Evolutionary conservation across 2,113 vertebrate species (phyloP).

Genomic region (Oryzias javanicus): DNA sequence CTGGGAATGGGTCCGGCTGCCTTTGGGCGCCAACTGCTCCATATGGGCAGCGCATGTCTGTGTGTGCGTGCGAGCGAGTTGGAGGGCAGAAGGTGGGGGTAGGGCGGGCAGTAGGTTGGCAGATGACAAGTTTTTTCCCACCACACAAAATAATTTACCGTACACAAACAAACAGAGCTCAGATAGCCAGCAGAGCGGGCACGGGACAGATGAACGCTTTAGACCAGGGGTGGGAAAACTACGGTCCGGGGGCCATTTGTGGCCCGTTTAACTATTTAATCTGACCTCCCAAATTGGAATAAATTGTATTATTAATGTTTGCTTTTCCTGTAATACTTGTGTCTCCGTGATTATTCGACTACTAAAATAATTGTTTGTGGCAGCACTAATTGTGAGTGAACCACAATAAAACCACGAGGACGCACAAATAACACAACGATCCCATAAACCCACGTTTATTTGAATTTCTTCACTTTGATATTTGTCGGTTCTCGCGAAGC

Average conservation of each 20-base stretch:
- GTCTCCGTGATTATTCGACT: too few relatives aligned
- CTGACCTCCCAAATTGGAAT: background rate
- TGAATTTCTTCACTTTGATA: too few relatives aligned
- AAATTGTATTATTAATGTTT: background rate
- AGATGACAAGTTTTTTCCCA: slow-evolving; percentile 62
- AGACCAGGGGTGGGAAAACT: background rate
- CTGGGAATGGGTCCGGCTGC: slow-evolving; percentile 80
- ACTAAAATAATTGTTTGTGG: too few relatives aligned
- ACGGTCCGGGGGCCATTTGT: too few relatives aligned
- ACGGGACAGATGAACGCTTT: slow-evolving; percentile 66
- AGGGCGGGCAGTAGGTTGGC: slow-evolving; percentile 58
- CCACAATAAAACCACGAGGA: too few relatives aligned
- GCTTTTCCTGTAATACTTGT: too few relatives aligned
- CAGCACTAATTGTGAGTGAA: too few relatives aligned
- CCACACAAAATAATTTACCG: slow-evolving; percentile 18
- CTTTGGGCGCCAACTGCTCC: slow-evolving; percentile 79
- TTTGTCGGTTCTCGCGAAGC: too few relatives aligned
- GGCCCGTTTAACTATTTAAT: too few relatives aligned
- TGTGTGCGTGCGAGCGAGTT: slow-evolving; percentile 55
- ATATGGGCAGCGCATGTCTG: slow-evolving; percentile 76
- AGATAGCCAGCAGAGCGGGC: background rate
- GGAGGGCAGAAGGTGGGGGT: slow-evolving; percentile 76
- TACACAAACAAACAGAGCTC: background rate
- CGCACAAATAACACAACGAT: too few relatives aligned
- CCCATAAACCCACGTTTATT: too few relatives aligned